Evolutionary conservation across 2,113 vertebrate species (phyloP).

Genomic region (Cryptoleucopteryx plumbea): DNA sequence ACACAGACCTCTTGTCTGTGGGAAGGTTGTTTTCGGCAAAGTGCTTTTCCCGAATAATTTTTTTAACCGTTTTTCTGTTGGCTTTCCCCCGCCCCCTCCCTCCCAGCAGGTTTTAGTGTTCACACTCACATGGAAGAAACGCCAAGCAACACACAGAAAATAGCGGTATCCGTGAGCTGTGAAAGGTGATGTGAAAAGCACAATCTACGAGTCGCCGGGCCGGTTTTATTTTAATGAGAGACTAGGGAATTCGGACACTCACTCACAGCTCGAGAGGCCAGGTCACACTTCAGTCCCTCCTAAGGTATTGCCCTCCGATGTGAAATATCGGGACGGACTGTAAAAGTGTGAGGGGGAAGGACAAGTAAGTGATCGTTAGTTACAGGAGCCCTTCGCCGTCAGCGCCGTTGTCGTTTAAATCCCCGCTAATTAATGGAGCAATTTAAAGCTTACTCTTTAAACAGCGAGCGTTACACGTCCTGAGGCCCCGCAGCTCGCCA

Average conservation of each 20-base stretch:
- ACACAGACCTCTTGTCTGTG: not conserved
- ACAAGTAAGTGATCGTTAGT: not conserved
- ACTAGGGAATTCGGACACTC: not conserved
- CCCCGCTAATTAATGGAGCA: not conserved
- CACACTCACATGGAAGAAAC: not conserved
- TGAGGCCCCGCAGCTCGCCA: not conserved
- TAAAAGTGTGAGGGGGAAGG: not conserved
- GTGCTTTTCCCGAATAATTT: conserved; percentile 36
- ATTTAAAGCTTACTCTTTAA: conserved; percentile 2
- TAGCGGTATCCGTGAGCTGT: not conserved
- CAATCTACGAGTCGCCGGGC: not conserved
- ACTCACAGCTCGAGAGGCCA: not conserved
- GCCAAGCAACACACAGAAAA: not conserved
- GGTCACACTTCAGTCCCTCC: not conserved
- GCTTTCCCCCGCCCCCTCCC: too few relatives aligned
- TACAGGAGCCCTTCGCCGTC: not conserved
- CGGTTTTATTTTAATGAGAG: not conserved
- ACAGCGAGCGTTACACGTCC: not conserved
- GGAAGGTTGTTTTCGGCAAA: conserved; percentile 38
- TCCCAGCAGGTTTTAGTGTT: not conserved
- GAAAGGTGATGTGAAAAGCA: not conserved
- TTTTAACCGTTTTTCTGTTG: not conserved
- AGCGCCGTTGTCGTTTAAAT: conserved; percentile 1
- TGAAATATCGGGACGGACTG: not conserved
- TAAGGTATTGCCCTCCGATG: not conserved